Evolutionary conservation across 2,113 vertebrate species (phyloP), one percentile per base, ranked within the genome.

Genomic region (Corythoichthys intestinalis): DNA sequence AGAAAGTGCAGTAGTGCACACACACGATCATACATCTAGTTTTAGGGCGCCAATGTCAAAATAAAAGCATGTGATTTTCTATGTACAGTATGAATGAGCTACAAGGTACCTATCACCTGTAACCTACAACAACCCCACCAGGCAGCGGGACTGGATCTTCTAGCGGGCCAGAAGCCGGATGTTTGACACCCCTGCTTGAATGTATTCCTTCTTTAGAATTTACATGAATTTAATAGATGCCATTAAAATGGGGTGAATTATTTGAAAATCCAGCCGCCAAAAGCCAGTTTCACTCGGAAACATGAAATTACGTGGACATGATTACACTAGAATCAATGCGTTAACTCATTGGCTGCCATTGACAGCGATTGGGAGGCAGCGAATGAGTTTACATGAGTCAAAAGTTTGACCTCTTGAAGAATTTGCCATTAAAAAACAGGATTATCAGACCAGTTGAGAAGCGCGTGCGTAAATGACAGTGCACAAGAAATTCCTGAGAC

Each of bases 401-500:
- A 57, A 28, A 6, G 4, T 34, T 34, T 34, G 56, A 57, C 6
- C 12, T 13, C 7, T 57, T 35, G 4, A 57, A 14, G 34, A 20
- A 56, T 56, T 56, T 34, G 20, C 20, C 11, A 11, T 2, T 20
- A 57, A 34, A 57, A 35, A 35, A 57, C 6, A 11, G 28, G 11
- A 10, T 5, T 14, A 57, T 11, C 56, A 35, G 34, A 13, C 56
- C 34, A 37, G 56, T 37, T 58, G 56, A 58, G 56, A 58, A 58
- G 56, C 62, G 41, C n/a, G 13, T 17, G 11, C 6, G 85, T 86
- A 88, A 73, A 81, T 83, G 87, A 90, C 90, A 89, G 86, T 91
- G 89, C 88, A 91, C 89, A 88, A 90, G 74, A 84, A 70, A 84
- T 91, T 92, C 90, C 91, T 91, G 90, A 91, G 91, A 91, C 89